Evolutionary conservation across 1,140 invertebrate genomes (phyloP), one percentile per base, ranked within the genome.

Genomic region (Scaptomyza hsui): DNA sequence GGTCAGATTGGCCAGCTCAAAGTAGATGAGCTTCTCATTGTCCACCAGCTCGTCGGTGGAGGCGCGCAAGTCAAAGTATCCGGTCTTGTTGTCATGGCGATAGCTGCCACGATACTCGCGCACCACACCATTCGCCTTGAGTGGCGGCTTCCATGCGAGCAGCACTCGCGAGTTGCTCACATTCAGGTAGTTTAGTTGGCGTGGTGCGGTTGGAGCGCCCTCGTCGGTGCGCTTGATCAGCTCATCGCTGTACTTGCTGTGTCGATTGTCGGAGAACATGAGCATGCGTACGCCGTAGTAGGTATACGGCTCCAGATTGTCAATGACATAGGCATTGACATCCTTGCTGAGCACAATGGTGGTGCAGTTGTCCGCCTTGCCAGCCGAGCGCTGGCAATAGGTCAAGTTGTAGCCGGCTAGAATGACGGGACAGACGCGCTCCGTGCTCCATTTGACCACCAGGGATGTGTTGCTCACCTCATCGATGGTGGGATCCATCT

Each of bases 231-330:
- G 72, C 15, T 62, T 67, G 15, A 85, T 76, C 10, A 77, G 35
- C 60, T 89, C 75, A 42, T 89, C 83, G 52, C 83, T 89, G 42
- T 89, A 89, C 44, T 89, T 89, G 39, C 83, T 89, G 15, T 63
- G 61, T 12, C 70, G 64, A 9, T 74, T 47, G 3, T 70, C 62
- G 5, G 85, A 89, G 37, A 55, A 89, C 85, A 89, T 89, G 4
- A 80, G 57, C 80, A 89, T 89, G 37, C 77, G 77, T 9, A 89
- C 62, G 15, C 76, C 78, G 26, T 89, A 89, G 29, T 78, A 75
- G 0, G 85, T 89, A 37, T 78, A 89, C 7, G 85, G 85, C 10
- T 89, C 70, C n/a, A 89, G 70, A 24, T 73, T 29, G 5, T 35
- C 37, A 13, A 89, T 85, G 21, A 51, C 62, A 41, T 89, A 69